Base-by-base conservation (phyloP, 2,797 vertebrate species). In the Knipowitschia caucasica region DNA sequence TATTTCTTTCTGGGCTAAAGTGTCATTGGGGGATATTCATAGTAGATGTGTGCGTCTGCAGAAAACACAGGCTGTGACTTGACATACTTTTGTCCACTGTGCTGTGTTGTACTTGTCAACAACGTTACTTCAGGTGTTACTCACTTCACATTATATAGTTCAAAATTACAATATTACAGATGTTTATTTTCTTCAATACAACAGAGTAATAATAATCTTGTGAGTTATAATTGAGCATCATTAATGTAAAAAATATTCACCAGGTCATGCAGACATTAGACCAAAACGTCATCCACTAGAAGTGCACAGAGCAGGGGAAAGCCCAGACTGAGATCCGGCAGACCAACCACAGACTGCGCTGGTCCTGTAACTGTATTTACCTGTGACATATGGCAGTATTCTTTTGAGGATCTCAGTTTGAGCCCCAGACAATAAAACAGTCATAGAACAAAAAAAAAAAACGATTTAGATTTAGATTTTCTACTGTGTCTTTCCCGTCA, bases 201-300 rank as follows among this genome's bases (percentile, higher is more conserved):
- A 86, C 82, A 89, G 78, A 84, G 82, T 87, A 81, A 83, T 77
- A 85, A 84, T 81, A 83, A 78, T 84, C 64, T 79, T 77, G 80
- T 85, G 76, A 78, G 65, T 86, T 81, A 81, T 81, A 83, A 88
- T 84, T 81, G 69, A 86, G 82, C 83, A 79, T 90, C 85, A 86
- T 86, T 91, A 85, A 89, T 91, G 89, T 91, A 43, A 91, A 90
- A 91, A 87, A 90, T 88, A 87, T 82, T 87, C 83, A 91, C 85
- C 84, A 88, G 89, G 84, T 92, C 91, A 92, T 92, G 90, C 90
- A 91, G 86, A 91, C 88, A 86, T 80, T 86, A 87, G 87, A 90
- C 79, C 86, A 82, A 85, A 83, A 88, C 81, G 50, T 88, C 80
- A 86, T 91, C 88, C 83, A 89, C 86, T 75, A 85, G 80, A 89